Conservation (phyloP, 2,797 vertebrate genomes). For the Labroides dimidiatus region DNA sequence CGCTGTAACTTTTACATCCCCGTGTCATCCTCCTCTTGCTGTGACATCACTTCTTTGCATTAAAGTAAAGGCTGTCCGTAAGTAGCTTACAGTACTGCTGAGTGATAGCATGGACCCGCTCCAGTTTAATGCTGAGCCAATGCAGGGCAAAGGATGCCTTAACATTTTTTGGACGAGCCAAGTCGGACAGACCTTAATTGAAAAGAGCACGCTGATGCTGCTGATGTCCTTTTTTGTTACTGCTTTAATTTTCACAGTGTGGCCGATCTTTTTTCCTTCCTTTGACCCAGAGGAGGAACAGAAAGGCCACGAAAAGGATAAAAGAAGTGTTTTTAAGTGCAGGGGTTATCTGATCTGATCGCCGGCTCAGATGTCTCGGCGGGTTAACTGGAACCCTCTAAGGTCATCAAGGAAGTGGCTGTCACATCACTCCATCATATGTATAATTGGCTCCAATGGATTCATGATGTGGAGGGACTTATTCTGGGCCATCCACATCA, state of each 20-base stretch:
- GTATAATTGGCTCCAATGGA: slow-evolving; percentile 1
- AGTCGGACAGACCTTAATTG: slow-evolving; percentile 29
- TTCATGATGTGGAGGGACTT: not conserved
- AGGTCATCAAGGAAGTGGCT: not conserved
- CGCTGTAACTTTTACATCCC: slow-evolving; percentile 19
- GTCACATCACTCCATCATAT: slow-evolving; percentile 1
- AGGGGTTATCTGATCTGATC: slow-evolving; percentile 2
- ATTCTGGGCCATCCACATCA: slow-evolving; percentile 4
- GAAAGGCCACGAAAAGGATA: not conserved
- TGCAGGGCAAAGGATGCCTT: slow-evolving; percentile 21
- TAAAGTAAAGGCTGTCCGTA: slow-evolving; percentile 56
- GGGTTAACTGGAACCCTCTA: slow-evolving; percentile 2
- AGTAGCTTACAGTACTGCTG: slow-evolving; percentile 47
- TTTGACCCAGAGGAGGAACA: not conserved
- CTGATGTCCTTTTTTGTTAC: not conserved
- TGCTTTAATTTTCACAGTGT: not conserved
- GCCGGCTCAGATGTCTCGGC: not conserved
- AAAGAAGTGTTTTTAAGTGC: not conserved
- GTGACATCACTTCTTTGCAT: slow-evolving; percentile 43
- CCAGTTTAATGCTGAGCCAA: slow-evolving; percentile 31
- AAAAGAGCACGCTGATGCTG: slow-evolving; percentile 12
- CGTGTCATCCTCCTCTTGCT: slow-evolving; percentile 5
- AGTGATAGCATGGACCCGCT: slow-evolving; percentile 60
- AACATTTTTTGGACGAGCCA: slow-evolving; percentile 13
- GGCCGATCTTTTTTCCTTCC: not conserved